Evolutionary conservation across 2,797 vertebrate species (phyloP).

Genomic region (Cichlasoma orientale): DNA sequence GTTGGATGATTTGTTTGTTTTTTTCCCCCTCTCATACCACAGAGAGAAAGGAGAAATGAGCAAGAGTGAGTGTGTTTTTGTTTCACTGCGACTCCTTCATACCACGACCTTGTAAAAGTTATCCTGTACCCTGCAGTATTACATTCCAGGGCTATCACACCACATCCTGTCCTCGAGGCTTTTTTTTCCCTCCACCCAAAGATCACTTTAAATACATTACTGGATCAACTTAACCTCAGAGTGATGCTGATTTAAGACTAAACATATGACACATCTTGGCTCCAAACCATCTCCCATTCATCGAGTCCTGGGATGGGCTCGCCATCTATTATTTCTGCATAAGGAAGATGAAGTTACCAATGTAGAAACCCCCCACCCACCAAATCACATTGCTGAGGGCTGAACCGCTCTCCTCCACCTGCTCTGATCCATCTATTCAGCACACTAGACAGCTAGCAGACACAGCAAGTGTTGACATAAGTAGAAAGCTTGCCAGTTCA

Average conservation of each 20-base stretch:
- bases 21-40: constrained; percentile 13
- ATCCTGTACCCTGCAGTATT: constrained; percentile 26
- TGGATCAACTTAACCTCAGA: not conserved
- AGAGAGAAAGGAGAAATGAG: constrained; percentile 43
- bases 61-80: constrained; percentile 5
- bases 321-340: constrained; percentile 15
- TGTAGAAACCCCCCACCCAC: constrained; percentile 37
- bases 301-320: constrained; percentile 35
- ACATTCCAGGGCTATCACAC: constrained; percentile 17
- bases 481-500: constrained; percentile 6
- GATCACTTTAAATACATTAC: not conserved
- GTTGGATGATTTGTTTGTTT: constrained; percentile 41
- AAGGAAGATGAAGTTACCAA: constrained; percentile 62
- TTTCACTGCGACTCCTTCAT: constrained; percentile 26
- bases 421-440: constrained; percentile 59
- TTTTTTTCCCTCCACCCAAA: not conserved
- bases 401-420: constrained; percentile 66
- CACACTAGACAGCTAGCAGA: constrained; percentile 15
- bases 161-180: not conserved
- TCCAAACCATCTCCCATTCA: constrained; percentile 22
- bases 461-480: constrained; percentile 37
- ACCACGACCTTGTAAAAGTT: constrained; percentile 39
- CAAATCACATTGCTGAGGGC: constrained; percentile 47
- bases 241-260: constrained; percentile 5
- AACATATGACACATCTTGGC: constrained; percentile 18